Conservation (phyloP, 2,797 vertebrate genomes). For the Pterois miles region DNA sequence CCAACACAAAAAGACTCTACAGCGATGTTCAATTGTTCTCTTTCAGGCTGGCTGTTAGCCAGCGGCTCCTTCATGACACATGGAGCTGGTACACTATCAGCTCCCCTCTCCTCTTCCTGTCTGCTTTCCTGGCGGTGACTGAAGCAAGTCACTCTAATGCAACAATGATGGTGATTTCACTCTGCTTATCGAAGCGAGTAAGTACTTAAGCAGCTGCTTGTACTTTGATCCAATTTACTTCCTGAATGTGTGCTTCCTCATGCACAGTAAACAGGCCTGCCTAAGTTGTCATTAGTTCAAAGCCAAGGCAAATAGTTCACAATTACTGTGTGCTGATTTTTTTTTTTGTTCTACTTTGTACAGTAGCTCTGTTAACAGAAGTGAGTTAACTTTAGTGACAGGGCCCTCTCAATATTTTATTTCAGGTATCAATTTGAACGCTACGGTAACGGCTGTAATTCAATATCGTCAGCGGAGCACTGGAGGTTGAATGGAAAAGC, state of each 20-base stretch:
- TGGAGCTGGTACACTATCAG: slow-evolving; percentile 82
- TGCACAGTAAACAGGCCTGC: slow-evolving; percentile 84
- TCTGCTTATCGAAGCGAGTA: slow-evolving; percentile 84
- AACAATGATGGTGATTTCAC: slow-evolving; percentile 85
- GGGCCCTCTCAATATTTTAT: slow-evolving; percentile 50
- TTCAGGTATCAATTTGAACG: slow-evolving; percentile 70
- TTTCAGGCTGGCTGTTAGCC: slow-evolving; percentile 76
- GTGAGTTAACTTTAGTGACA: slow-evolving; percentile 59
- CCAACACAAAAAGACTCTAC: slow-evolving; percentile 80
- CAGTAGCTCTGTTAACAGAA: slow-evolving; percentile 61
- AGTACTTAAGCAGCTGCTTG: slow-evolving; percentile 85
- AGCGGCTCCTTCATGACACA: slow-evolving; percentile 85
- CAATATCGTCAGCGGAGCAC: slow-evolving; percentile 69
- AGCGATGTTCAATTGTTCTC: slow-evolving; percentile 83
- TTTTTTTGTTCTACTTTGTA: slow-evolving; percentile 45
- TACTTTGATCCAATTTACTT: slow-evolving; percentile 86
- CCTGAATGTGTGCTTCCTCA: slow-evolving; percentile 84
- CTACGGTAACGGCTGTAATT: slow-evolving; percentile 66
- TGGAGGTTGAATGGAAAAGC: slow-evolving; percentile 73
- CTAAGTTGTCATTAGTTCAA: slow-evolving; percentile 78
- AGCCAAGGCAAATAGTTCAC: slow-evolving; percentile 79
- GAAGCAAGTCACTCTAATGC: slow-evolving; percentile 83
- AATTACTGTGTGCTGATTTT: slow-evolving; percentile 79
- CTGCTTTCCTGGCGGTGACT: slow-evolving; percentile 81
- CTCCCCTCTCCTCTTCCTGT: slow-evolving; percentile 83